These are phyloP conservation scores for Agriopis leucophaearia DNA, from an alignment of 2,888 invertebrate genomes.

Conservation along the genomic window DNA sequence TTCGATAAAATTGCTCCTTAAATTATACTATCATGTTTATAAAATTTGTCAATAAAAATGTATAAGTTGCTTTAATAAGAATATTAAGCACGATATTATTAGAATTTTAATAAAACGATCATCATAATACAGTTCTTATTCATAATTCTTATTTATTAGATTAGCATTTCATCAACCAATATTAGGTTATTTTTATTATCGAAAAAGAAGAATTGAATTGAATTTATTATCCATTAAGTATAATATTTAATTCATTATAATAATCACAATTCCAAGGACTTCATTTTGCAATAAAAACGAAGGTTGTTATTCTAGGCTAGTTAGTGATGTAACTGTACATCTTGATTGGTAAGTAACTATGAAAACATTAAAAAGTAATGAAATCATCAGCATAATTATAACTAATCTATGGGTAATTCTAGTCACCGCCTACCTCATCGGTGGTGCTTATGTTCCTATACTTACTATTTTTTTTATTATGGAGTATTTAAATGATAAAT, in stretches of 20 bases:
- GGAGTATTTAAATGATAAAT: no score
- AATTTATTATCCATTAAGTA: slow-evolving; percentile 30
- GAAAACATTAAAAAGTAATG: not conserved
- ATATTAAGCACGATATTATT: slow-evolving; percentile 31
- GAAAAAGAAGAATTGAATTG: slow-evolving; percentile 31
- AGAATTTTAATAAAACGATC: slow-evolving; percentile 24
- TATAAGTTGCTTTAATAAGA: slow-evolving; percentile 33
- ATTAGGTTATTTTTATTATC: slow-evolving; percentile 33
- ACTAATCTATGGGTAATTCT: no score
- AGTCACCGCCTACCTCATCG: no score
- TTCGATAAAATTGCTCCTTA: not conserved
- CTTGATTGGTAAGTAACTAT: not conserved
- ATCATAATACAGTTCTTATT: slow-evolving; percentile 28
- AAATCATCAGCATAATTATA: no score
- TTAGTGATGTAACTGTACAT: slow-evolving; percentile 1
- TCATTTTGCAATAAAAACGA: slow-evolving; percentile 19
- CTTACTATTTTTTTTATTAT: no score
- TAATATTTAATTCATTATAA: slow-evolving; percentile 15
- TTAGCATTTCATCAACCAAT: slow-evolving; percentile 34
- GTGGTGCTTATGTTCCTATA: no score
- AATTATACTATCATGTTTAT: slow-evolving; percentile 35
- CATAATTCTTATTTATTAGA: slow-evolving; percentile 40
- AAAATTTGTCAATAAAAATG: slow-evolving; percentile 40
- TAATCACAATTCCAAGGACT: slow-evolving; percentile 22
- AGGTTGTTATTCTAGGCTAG: slow-evolving; percentile 2